phyloP scores from a whole-genome alignment of 2,113 vertebrate genomes.

The Pteronura brasiliensis region DNA sequence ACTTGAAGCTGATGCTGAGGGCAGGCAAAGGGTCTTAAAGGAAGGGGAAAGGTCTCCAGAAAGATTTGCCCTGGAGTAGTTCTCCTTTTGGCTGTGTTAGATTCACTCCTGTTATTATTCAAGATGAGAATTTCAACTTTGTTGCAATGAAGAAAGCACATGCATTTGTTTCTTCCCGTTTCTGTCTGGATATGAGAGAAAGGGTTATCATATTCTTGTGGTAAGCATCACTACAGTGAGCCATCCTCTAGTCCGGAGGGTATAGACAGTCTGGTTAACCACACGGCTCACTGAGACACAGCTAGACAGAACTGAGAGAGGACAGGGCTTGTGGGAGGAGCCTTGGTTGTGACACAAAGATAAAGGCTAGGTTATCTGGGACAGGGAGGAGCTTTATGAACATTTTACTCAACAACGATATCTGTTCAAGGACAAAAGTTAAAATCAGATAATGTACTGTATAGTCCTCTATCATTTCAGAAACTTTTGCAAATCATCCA shows the following conservation, averaged over 20 bases:
- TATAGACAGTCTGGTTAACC: conserved; percentile 65
- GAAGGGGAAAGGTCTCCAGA: background rate
- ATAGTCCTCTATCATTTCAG: background rate
- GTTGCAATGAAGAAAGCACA: background rate
- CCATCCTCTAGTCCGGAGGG: background rate
- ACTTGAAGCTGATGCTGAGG: background rate
- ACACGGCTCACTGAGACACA: background rate
- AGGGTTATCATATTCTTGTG: background rate
- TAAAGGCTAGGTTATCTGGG: background rate
- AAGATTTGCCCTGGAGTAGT: background rate
- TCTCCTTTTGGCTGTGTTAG: background rate
- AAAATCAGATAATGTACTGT: background rate
- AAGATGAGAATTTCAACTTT: background rate
- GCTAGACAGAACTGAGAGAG: background rate
- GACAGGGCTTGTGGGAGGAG: background rate
- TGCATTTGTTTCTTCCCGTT: background rate
- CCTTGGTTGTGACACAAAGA: background rate
- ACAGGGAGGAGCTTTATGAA: background rate
- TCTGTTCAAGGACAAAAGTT: background rate
- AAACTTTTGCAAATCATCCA: background rate
- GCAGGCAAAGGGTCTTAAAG: background rate
- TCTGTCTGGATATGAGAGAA: background rate
- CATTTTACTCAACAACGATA: background rate
- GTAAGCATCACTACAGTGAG: background rate
- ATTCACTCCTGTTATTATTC: background rate